phyloP scores from a whole-genome alignment of 2,113 vertebrate species.

The Xyrauchen texanus region DNA sequence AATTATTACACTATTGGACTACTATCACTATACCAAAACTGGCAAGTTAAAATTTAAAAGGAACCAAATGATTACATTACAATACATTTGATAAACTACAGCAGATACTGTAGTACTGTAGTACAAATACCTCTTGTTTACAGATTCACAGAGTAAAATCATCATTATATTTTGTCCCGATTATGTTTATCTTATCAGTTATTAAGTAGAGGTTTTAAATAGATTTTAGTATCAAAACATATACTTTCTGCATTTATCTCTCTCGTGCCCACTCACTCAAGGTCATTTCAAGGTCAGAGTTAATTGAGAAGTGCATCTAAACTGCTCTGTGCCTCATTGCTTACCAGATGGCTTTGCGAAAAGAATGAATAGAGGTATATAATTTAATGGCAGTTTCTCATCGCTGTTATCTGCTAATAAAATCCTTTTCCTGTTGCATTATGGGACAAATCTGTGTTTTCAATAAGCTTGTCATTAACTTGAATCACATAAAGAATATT shows the following conservation, averaged over 20 bases:
- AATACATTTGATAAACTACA: too few species aligned
- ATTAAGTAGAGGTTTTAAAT: conserved; percentile 5
- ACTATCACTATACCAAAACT: too few species aligned
- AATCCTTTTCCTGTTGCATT: conserved; percentile 6
- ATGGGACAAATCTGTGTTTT: conserved; percentile 43
- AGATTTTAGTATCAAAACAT: conserved; percentile 18
- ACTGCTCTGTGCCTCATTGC: conserved; percentile 41
- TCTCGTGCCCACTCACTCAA: background rate
- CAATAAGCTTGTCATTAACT: conserved; percentile 49
- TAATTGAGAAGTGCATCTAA: conserved; percentile 62
- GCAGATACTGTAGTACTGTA: too few species aligned
- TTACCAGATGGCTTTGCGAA: conserved; percentile 30
- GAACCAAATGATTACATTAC: too few species aligned
- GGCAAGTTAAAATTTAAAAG: too few species aligned
- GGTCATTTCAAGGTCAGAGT: conserved; percentile 58
- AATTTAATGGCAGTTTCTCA: conserved; percentile 50
- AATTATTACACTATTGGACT: too few species aligned
- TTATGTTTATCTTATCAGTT: conserved; percentile 12
- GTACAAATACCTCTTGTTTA: background rate
- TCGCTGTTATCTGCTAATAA: conserved; percentile 57
- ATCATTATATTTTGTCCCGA: background rate
- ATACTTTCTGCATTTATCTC: conserved; percentile 28
- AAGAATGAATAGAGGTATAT: conserved; percentile 51
- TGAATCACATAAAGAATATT: conserved; percentile 17
- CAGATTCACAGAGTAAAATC: background rate